phyloP scores from a whole-genome alignment of 2,797 vertebrate species.

The Poeciliopsis presidionis region DNA sequence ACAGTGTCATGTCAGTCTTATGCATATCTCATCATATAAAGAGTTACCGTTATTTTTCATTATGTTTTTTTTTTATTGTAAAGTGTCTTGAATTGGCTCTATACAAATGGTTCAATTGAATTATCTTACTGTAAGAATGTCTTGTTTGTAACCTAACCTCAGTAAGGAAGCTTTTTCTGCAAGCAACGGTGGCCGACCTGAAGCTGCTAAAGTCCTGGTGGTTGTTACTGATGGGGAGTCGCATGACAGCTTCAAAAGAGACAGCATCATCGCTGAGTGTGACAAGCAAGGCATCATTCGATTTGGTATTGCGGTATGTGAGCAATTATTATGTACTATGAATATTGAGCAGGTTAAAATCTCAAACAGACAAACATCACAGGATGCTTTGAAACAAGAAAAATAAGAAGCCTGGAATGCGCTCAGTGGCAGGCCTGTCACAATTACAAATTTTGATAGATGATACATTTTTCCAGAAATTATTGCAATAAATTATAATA shows the following conservation, averaged over 20 bases:
- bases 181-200: constrained; percentile 77
- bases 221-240: constrained; percentile 95
- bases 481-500: too few species aligned
- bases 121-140: not conserved
- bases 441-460: too few species aligned
- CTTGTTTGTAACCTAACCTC: constrained; percentile 2
- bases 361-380: not conserved
- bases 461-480: too few species aligned
- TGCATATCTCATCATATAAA: too few species aligned
- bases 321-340: not conserved
- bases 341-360: not conserved
- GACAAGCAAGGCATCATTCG: constrained; percentile 86
- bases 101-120: not conserved
- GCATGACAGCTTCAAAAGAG: constrained; percentile 77
- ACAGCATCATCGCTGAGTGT: constrained; percentile 81
- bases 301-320: constrained; percentile 92
- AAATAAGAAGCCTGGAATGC: not conserved
- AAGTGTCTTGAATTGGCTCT: not conserved
- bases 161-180: constrained; percentile 81
- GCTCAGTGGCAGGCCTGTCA: too few species aligned
- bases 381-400: not conserved
- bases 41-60: too few species aligned
- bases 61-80: not conserved
- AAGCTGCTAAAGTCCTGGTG: constrained; percentile 92
- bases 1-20: too few species aligned